phyloP scores from a whole-genome alignment of 1,140 invertebrate species.

The Achroia grisella region DNA sequence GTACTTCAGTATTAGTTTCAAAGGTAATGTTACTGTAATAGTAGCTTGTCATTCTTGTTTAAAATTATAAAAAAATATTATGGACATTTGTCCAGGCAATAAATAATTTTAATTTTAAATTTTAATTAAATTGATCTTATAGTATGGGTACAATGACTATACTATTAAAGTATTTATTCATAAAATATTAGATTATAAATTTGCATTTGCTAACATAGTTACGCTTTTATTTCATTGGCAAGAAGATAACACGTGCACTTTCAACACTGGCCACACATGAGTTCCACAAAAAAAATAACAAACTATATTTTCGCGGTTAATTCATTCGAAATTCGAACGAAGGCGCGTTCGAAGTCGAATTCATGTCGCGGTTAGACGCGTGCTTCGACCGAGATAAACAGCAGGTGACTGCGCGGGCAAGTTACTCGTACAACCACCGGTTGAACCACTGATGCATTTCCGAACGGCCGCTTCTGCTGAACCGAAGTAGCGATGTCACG shows the following conservation, averaged over 20 bases:
- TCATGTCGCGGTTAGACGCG: conserved; percentile 21
- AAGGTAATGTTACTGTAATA: no score
- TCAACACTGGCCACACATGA: conserved; percentile 15
- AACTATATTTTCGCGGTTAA: conserved; percentile 11
- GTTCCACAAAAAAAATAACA: conserved; percentile 13
- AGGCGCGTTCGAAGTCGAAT: conserved; percentile 17
- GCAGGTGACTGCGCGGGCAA: conserved; percentile 31
- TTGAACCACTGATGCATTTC: conserved; percentile 2
- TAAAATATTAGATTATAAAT: not conserved
- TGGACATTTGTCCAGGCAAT: conserved; percentile 1
- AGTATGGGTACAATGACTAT: no score
- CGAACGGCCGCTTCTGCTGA: conserved; percentile 12
- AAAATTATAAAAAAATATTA: no score
- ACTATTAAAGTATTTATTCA: not conserved
- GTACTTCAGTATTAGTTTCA: no score
- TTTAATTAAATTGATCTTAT: no score
- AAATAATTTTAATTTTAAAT: no score
- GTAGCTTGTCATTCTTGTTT: no score
- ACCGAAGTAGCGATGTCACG: conserved; percentile 45
- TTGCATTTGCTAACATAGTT: not conserved
- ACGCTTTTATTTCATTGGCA: conserved; percentile 1
- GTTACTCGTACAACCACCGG: not conserved
- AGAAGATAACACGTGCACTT: conserved; percentile 20
- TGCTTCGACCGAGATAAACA: conserved; percentile 20
- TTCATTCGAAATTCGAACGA: conserved; percentile 20